Conservation (phyloP, 2,797 vertebrate genomes). For the Clarias platycephalus region DNA sequence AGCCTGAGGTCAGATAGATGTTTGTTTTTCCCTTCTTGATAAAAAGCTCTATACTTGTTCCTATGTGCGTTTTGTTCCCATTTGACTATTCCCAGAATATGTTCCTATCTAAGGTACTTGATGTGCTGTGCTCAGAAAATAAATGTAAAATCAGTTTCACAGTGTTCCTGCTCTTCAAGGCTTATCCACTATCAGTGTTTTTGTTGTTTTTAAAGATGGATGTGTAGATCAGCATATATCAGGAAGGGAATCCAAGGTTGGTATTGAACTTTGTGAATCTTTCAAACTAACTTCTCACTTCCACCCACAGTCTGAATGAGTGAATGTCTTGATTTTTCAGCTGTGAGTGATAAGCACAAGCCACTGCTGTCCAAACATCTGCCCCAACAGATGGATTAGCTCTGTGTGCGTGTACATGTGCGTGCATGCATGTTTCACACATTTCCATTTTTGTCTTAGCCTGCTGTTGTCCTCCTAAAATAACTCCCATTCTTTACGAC, state of each 20-base stretch:
- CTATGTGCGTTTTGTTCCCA: background rate
- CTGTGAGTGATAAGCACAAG: slow-evolving; percentile 61
- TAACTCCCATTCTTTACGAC: slow-evolving; percentile 80
- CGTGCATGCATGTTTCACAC: slow-evolving; percentile 57
- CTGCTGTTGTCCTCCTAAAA: slow-evolving; percentile 85
- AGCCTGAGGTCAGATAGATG: slow-evolving; percentile 42
- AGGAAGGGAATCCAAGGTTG: background rate
- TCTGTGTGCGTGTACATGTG: slow-evolving; percentile 43
- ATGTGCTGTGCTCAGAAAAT: slow-evolving; percentile 33
- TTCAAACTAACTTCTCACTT: background rate
- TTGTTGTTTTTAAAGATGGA: background rate
- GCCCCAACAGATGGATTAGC: slow-evolving; percentile 71
- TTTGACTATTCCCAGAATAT: background rate
- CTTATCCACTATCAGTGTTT: background rate
- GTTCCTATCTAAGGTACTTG: background rate
- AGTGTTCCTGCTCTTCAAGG: slow-evolving; percentile 12
- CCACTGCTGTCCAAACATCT: slow-evolving; percentile 68
- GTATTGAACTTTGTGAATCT: background rate
- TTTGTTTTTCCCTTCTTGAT: background rate
- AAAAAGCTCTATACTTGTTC: background rate
- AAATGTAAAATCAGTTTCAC: background rate
- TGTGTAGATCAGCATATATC: background rate
- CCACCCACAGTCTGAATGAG: background rate
- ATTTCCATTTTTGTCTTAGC: slow-evolving; percentile 69
- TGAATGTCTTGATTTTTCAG: slow-evolving; percentile 30